phyloP scores from a whole-genome alignment of 2,113 vertebrate genomes.

The Pituophis catenifer region DNA sequence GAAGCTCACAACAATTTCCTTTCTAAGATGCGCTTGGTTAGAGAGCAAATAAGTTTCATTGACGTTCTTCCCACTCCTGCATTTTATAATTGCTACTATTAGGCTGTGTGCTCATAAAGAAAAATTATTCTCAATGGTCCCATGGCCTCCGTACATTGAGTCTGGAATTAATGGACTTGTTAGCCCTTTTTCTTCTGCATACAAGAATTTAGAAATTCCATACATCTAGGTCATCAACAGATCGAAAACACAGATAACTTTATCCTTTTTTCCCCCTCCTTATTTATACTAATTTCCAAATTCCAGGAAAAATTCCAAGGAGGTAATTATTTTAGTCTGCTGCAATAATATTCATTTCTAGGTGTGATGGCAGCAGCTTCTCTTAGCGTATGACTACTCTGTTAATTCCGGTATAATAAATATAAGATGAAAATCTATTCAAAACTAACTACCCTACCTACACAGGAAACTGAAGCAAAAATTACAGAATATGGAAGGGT shows the following conservation, averaged over 20 bases:
- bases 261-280: background rate
- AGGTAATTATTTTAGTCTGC: background rate
- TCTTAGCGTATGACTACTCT: background rate
- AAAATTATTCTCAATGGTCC: background rate
- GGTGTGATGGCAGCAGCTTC: background rate
- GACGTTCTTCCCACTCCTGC: background rate
- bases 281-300: background rate
- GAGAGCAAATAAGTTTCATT: slow-evolving; percentile 14
- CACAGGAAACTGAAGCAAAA: background rate
- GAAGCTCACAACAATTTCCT: slow-evolving; percentile 53
- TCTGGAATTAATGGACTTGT: background rate
- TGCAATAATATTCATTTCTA: background rate
- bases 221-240: background rate
- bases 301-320: background rate
- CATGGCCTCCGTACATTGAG: background rate
- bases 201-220: background rate
- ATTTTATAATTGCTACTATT: slow-evolving; percentile 9
- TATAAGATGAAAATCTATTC: background rate
- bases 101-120: background rate
- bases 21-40: background rate
- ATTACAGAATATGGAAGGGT: background rate
- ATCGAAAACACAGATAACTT: background rate
- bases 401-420: background rate
- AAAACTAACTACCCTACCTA: background rate
- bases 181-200: background rate